These are phyloP conservation scores for Spodoptera littoralis DNA, from an alignment of 2,888 invertebrate genomes.

Conservation along the genomic window DNA sequence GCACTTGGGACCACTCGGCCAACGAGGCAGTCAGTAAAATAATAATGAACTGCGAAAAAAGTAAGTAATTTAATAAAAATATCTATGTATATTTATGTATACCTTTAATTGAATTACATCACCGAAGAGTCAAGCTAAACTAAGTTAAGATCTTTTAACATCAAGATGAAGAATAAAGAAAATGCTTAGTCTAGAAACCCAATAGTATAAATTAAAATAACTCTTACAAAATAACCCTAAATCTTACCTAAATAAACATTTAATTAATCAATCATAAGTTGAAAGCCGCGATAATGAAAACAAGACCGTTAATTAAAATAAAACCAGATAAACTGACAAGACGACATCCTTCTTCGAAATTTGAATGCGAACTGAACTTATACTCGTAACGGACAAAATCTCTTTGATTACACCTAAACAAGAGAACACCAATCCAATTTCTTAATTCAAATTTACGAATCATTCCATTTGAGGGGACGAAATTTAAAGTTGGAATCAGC, in stretches of 20 bases:
- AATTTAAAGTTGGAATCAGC: constrained; percentile 63
- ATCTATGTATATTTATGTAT: too few species aligned
- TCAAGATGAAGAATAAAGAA: too few species aligned
- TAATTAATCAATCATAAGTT: constrained; percentile 33
- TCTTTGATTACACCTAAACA: constrained; percentile 59
- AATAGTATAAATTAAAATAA: neutral
- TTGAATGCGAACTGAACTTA: constrained; percentile 33
- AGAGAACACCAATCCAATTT: constrained; percentile 70
- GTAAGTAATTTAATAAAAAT: too few species aligned
- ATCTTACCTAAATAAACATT: constrained; percentile 18
- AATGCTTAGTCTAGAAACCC: too few species aligned
- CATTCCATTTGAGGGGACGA: constrained; percentile 57
- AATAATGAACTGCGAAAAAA: too few species aligned
- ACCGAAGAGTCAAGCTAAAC: too few species aligned
- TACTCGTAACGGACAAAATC: constrained; percentile 36
- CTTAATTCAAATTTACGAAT: constrained; percentile 69
- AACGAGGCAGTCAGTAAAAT: too few species aligned
- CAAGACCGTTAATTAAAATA: constrained; percentile 26
- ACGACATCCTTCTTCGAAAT: constrained; percentile 29
- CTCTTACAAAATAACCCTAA: neutral
- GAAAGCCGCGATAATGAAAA: constrained; percentile 13
- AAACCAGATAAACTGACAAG: constrained; percentile 41
- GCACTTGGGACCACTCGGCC: too few species aligned
- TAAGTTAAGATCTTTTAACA: too few species aligned
- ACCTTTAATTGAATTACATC: too few species aligned